Base-by-base conservation (phyloP, 1,140 invertebrate genomes). In the Fopius arisanus region DNA sequence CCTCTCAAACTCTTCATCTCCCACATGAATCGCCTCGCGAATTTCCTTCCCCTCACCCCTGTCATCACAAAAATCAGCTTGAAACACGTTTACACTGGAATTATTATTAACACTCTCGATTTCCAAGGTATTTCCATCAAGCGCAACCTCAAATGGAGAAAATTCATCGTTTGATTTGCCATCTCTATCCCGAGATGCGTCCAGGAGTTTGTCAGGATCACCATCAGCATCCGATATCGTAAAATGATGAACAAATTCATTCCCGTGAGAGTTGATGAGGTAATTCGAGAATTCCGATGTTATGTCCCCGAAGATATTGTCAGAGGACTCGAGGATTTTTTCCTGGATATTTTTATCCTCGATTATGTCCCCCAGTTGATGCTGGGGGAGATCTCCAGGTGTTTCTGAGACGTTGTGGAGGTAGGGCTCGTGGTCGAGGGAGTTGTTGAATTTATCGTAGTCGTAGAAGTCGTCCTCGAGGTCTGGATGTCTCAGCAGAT, bases 401-500 rank as follows among this genome's bases (percentile, higher is more conserved):
- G 28, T 31, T 19, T 68, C 21, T 37, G 12, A 37, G 1, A 7
- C 1, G 12, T 37, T 37, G 12, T 37, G 9, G 1, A 12, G 67
- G 26, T 26, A 14, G 63, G 26, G 79, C 67, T 78, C 75, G 70
- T 72, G 74, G 28, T 81, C 71, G n/a, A 75, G 21, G 6, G 79
- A 33, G 72, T 80, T 78, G 19, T 84, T 79, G 51, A 82, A 85
- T 67, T 86, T 78, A 19, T 83, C 80, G 73, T 89, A 89, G 69
- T 88, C 80, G 48, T 84, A 88, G 77, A 89, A 89, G 82, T 88
- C 86, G 76, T 88, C 82, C 9, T 88, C 84, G 43, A 85, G 23
- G 28, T 82, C 78, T 28, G 78, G 81, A 4, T 74, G 67, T 3
- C 43, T 48, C 2, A n/a, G n/a, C 43, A 3, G 14, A 3, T 70